These are phyloP conservation scores for Oreotragus oreotragus DNA, from an alignment of 2,113 vertebrate genomes.

Conservation along the genomic window DNA sequence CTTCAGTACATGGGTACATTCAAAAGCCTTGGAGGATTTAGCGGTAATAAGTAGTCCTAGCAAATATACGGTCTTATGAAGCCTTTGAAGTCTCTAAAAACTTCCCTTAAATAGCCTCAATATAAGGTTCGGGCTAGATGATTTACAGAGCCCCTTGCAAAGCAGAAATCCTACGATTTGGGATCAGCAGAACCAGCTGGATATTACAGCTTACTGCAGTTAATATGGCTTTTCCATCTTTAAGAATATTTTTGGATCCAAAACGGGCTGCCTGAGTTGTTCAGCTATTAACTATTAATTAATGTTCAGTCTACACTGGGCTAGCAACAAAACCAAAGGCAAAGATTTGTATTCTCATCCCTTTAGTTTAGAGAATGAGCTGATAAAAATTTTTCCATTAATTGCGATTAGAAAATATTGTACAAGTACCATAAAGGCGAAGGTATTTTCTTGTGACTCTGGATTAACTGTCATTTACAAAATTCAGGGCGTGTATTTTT, in stretches of 20 bases:
- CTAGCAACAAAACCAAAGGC: background rate
- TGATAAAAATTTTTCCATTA: background rate
- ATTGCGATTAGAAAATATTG: background rate
- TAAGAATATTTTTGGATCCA: constrained; percentile 14
- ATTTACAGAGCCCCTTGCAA: constrained; percentile 49
- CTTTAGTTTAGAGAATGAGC: background rate
- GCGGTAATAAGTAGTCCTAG: constrained; percentile 53
- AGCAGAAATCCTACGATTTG: constrained; percentile 47
- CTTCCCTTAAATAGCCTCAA: constrained; percentile 55
- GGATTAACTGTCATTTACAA: background rate
- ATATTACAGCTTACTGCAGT: background rate
- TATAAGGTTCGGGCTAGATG: constrained; percentile 39
- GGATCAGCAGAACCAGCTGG: constrained; percentile 44
- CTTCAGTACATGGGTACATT: constrained; percentile 46
- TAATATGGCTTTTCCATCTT: constrained; percentile 28
- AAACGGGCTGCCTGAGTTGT: background rate
- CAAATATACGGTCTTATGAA: constrained; percentile 51
- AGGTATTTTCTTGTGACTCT: background rate
- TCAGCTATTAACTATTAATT: background rate
- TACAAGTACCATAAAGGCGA: background rate
- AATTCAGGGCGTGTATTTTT: background rate
- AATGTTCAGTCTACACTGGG: background rate
- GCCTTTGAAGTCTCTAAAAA: constrained; percentile 70
- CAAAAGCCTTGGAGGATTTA: constrained; percentile 65
- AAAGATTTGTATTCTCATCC: background rate